Conservation (phyloP, 2,113 vertebrate species). For the Engraulis encrasicolus region DNA sequence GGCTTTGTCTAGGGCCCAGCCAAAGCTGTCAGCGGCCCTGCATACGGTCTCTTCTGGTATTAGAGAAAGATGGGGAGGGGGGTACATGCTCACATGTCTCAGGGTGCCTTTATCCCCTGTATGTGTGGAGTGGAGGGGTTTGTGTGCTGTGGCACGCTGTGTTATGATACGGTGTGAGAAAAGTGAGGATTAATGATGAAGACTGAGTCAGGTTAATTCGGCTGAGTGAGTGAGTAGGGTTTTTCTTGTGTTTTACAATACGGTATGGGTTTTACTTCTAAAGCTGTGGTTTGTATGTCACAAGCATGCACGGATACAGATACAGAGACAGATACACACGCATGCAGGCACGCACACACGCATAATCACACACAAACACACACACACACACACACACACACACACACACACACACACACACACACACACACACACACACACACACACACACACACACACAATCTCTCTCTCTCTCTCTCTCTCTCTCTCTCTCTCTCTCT, state of each 20-base stretch:
- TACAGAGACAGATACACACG: not conserved
- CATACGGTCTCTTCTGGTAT: too few relatives aligned
- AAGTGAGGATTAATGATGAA: not conserved
- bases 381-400: not conserved
- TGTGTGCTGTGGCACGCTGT: too few relatives aligned
- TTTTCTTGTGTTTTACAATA: too few relatives aligned
- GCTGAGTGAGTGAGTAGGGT: not conserved
- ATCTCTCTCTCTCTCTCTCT: too few relatives aligned
- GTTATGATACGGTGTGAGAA: not conserved
- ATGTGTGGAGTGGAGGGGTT: not conserved
- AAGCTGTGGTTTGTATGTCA: not conserved
- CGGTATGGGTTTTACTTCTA: not conserved
- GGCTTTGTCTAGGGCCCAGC: too few relatives aligned
- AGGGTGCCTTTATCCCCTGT: not conserved
- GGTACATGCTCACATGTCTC: not conserved
- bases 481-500: too few relatives aligned
- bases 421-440: too few relatives aligned
- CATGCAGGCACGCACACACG: not conserved
- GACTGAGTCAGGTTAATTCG: too few relatives aligned
- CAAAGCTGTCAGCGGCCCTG: too few relatives aligned
- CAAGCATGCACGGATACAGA: not conserved
- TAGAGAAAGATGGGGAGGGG: too few relatives aligned
- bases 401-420: too few relatives aligned
- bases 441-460: too few relatives aligned
- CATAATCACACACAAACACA: conserved; percentile 13